phyloP scores from a whole-genome alignment of 2,797 vertebrate species.

The Phoeniculus purpureus region DNA sequence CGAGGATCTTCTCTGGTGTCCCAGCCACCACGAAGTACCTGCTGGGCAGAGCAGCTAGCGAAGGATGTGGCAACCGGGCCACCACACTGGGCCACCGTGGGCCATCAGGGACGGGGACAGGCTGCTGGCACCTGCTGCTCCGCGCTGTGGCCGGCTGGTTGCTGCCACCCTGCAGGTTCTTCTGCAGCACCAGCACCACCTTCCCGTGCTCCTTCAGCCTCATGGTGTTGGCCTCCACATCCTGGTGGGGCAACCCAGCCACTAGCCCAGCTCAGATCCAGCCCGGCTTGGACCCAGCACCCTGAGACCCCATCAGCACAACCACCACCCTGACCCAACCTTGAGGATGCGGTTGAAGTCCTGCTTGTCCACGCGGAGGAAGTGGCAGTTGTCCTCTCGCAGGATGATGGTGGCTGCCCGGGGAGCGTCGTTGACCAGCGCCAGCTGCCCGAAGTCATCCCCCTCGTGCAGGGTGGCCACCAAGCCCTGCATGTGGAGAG shows the following conservation, averaged over 20 bases:
- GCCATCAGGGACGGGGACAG: not conserved
- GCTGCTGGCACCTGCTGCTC: conserved; percentile 71
- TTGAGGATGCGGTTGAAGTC: conserved; percentile 91
- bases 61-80: fast-evolving
- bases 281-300: no score
- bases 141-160: conserved; percentile 73
- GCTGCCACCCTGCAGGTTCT: conserved; percentile 76
- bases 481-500: conserved; percentile 79
- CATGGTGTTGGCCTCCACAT: conserved; percentile 95
- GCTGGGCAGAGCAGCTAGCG: not conserved
- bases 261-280: fast-evolving
- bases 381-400: conserved; percentile 93
- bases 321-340: not conserved
- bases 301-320: no score
- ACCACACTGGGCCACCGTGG: fast-evolving
- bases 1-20: conserved; percentile 95
- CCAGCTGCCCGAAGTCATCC: conserved; percentile 95
- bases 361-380: conserved; percentile 93
- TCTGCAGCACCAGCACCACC: conserved; percentile 93
- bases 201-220: conserved; percentile 94
- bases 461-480: conserved; percentile 93
- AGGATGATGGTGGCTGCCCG: conserved; percentile 93
- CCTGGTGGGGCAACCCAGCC: conserved; percentile 70
- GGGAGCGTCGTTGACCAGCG: conserved; percentile 92
- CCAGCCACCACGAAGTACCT: conserved; percentile 96